Evolutionary conservation across 1,140 invertebrate genomes (phyloP), one percentile per base, ranked within the genome.

Genomic region (Agrypnia vestita): DNA sequence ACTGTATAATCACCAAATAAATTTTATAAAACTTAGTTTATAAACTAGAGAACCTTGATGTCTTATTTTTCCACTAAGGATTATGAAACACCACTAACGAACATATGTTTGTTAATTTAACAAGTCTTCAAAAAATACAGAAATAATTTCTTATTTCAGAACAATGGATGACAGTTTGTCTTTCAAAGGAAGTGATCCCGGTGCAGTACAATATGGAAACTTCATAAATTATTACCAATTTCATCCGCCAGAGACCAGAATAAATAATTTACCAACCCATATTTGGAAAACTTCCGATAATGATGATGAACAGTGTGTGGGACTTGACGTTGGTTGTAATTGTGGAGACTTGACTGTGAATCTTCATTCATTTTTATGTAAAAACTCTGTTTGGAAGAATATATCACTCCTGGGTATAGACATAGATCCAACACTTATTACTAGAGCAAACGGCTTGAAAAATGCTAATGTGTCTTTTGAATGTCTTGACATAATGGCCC

Each of bases 211-310:
- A 84, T 92, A 90, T 89, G 95, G 95, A 80, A 96, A 96, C 87
- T 96, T 96, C 84, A 95, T 95, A 78, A 96, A 96, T 89, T 96
- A 96, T 85, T 96, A 96, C 86, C 88, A 93, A 84, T 96, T 96
- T 86, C 94, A 96, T 88, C 91, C 93, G 61, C 89, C 92, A 25
- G 87, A 91, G 74, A 91, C 93, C 80, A 91, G 95, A 83, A 89
- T 94, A 25, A 88, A 90, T 64, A 88, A 93, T 80, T 87, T 96
- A 83, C 91, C 94, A 55, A 84, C 84, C 74, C 84, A 89, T 82
- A 87, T 95, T 85, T 95, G 94, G 92, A 86, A 86, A 61, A 59
- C 80, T 44, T 53, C 55, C 44, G 56, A 84, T 71, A 67, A 79
- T 69, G 84, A 86, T 82, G 71, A 47, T 75, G 81, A 86, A 71